Percentiles rank a stretch among this genome's conserved stretches.
phyloP scores from a whole-genome alignment of 2,888 invertebrate genomes.

The Melinopterus prodromus region DNA sequence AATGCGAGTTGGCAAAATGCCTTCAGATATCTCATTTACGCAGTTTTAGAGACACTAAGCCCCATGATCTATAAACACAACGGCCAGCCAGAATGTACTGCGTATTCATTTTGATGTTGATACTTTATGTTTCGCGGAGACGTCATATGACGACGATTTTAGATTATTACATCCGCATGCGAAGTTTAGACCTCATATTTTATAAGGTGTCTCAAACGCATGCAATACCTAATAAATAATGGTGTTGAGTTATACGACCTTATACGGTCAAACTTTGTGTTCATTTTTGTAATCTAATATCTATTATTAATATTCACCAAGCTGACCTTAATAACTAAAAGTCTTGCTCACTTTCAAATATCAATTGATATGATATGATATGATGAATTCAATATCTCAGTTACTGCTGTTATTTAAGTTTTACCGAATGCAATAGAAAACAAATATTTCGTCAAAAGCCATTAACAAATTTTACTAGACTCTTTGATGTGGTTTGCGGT shows the following conservation, averaged over 20 bases:
- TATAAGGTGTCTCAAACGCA: not conserved
- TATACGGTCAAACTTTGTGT: not conserved
- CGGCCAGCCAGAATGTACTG: not conserved
- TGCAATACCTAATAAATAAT: not conserved
- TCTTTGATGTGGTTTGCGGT: not conserved
- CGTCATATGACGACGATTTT: too few species aligned
- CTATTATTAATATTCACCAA: constrained; percentile 7
- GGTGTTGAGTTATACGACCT: not conserved
- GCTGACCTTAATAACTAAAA: constrained; percentile 8
- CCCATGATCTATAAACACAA: not conserved
- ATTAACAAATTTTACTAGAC: not conserved
- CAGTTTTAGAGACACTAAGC: not conserved
- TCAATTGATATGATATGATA: not conserved
- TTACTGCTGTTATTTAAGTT: not conserved
- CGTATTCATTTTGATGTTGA: not conserved
- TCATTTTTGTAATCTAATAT: constrained; percentile 14
- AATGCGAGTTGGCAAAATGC: not conserved
- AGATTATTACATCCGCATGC: not conserved
- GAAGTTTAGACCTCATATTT: not conserved
- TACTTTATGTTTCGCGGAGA: not conserved
- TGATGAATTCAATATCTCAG: constrained; percentile 11
- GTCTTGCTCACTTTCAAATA: constrained; percentile 16
- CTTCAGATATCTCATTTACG: not conserved
- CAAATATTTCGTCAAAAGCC: too few species aligned
- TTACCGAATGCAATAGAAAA: not conserved